Base-by-base conservation (phyloP, 2,888 invertebrate genomes). In the Trichopria drosophilae region DNA sequence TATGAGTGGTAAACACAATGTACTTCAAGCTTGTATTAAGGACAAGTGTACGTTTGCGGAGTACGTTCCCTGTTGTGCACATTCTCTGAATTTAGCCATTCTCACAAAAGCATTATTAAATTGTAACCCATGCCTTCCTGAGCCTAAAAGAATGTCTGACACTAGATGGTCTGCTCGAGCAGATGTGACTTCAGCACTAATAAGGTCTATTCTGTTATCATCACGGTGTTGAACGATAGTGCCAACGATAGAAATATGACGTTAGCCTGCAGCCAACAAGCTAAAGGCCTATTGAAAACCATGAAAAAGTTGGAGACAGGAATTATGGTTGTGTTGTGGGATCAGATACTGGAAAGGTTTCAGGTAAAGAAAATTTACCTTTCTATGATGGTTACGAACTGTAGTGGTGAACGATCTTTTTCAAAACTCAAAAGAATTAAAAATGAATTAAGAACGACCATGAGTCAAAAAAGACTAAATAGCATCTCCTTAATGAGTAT, bases 21-120 rank as follows among this genome's bases (percentile, higher is more conserved):
- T 58, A 20, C 31, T 65, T 20, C 59, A 63, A 53, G 51, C 53
- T 12, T 49, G 52, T 51, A 59, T 65, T 20, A 60, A 59, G 23
- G 36, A 53, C 29, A 55, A 50, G 48, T 49, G 53, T 23, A 56
- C 59, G 23, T 57, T 57, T 47, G 48, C 60, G 37, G 31, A 15
- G 6, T 39, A 7, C 24, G 13, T 28, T 29, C 32, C 29, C 18
- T 39, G 46, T 15, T 15, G 24, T 18, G 16, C 29, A 10, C 37
- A 36, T 37, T 36, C 36, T 37, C 15, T 29, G 36, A 36, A 46
- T 18, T 24, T 46, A 13, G 31, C n/a, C n/a, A n/a, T 32, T 32
- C 32, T 34, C 20, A 22, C 6, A 15, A 48, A n/a, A 29, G 35
- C 23, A 28, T 20, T 44, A 10, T 35, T 24, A 4, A 41, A 29